Conservation (phyloP, 92 coral and sea anemone species). For the Epizoanthus fatuus region DNA sequence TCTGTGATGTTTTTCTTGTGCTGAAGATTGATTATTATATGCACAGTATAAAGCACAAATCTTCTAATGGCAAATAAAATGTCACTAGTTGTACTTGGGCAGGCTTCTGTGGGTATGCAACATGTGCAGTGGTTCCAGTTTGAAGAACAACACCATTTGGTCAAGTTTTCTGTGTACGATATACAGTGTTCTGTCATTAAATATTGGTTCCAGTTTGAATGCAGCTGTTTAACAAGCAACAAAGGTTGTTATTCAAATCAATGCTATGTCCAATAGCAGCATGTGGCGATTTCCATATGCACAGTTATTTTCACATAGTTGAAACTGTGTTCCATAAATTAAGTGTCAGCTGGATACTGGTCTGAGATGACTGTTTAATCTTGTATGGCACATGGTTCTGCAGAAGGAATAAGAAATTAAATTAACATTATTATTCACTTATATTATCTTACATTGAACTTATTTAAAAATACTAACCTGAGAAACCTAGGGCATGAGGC, state of each 20-base stretch:
- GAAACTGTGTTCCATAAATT: constrained; percentile 17
- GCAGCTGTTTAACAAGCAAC: constrained; percentile 18
- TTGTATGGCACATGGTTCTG: constrained; percentile 20
- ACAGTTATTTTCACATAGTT: constrained; percentile 24
- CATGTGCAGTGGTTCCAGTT: constrained; percentile 2
- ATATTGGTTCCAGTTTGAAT: constrained; percentile 22
- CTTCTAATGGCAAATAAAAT: constrained; percentile 18
- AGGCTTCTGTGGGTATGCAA: constrained; percentile 21
- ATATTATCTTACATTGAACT: constrained; percentile 22
- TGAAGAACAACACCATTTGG: constrained; percentile 2
- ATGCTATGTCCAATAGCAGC: constrained; percentile 8
- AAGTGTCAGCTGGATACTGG: constrained; percentile 28
- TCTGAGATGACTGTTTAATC: constrained; percentile 18
- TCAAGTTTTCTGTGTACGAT: not conserved
- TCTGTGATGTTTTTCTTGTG: constrained; percentile 21
- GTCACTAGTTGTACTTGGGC: constrained; percentile 5
- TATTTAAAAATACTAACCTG: constrained; percentile 13
- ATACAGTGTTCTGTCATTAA: constrained; percentile 23
- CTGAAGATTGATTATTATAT: constrained; percentile 13
- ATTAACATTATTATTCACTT: constrained; percentile 7
- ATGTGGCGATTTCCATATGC: constrained; percentile 16
- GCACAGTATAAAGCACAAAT: constrained; percentile 20
- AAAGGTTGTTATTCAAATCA: constrained; percentile 11
- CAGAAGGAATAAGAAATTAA: constrained; percentile 21
- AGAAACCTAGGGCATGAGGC: constrained; percentile 29